These are phyloP conservation scores for Corythornis vintsioides DNA, from an alignment of 2,113 vertebrate species.

Conservation along the genomic window DNA sequence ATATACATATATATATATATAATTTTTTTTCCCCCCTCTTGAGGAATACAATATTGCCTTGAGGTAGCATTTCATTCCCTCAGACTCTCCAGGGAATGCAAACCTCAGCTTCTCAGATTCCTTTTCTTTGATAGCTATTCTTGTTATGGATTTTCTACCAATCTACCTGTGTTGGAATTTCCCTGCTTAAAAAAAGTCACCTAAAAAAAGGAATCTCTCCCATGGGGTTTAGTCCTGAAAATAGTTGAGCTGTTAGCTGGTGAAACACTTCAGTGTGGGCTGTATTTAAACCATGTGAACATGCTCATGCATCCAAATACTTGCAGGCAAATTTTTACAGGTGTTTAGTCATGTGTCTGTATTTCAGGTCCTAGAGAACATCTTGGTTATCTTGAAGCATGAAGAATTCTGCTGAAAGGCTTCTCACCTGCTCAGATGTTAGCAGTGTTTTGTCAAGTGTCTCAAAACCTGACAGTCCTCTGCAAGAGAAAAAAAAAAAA, in stretches of 20 bases:
- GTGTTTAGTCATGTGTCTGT: background rate
- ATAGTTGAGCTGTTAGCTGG: slow-evolving; percentile 17
- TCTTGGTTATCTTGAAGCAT: background rate
- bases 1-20: background rate
- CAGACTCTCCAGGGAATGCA: background rate
- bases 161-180: slow-evolving; percentile 28
- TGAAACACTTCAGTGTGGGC: slow-evolving; percentile 39
- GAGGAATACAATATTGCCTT: background rate
- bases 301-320: slow-evolving; percentile 2
- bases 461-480: background rate
- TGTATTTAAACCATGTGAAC: slow-evolving; percentile 1
- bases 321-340: slow-evolving; percentile 29
- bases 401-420: background rate
- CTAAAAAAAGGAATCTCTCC: background rate
- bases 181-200: background rate
- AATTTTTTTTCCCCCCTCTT: background rate
- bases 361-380: background rate
- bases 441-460: background rate
- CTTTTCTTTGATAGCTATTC: background rate
- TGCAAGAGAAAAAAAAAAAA: background rate
- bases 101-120: background rate
- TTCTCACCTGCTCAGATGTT: background rate
- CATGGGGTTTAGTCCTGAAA: slow-evolving; percentile 50
- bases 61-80: background rate
- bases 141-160: slow-evolving; percentile 23